Conservation (phyloP, 2,888 invertebrate species). For the Xestia sexstrigata region DNA sequence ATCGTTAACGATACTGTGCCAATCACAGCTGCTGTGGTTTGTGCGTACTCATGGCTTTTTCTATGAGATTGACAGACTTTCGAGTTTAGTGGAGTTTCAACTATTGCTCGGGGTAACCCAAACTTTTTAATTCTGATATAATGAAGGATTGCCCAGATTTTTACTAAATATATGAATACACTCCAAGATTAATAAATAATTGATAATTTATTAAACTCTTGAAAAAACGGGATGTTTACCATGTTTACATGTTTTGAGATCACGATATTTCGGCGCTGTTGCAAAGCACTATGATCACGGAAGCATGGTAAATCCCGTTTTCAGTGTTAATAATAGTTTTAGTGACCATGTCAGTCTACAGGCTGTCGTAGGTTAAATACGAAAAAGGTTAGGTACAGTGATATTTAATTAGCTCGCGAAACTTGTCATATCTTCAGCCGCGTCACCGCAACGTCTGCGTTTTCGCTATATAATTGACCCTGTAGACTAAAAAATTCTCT, state of each 20-base stretch:
- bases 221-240: too few species aligned
- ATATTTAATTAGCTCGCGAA: not conserved
- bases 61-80: conserved; percentile 40
- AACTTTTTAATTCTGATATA: not conserved
- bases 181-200: too few species aligned
- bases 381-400: too few species aligned
- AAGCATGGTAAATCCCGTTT: too few species aligned
- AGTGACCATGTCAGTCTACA: too few species aligned
- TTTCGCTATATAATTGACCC: not conserved
- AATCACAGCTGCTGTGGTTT: conserved; percentile 67
- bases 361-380: too few species aligned
- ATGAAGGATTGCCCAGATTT: not conserved
- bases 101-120: not conserved
- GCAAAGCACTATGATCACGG: too few species aligned
- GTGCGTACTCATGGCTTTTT: conserved; percentile 50
- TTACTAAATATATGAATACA: not conserved
- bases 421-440: not conserved
- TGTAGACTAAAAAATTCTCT: too few species aligned
- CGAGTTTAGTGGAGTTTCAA: conserved; percentile 4
- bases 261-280: too few species aligned
- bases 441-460: not conserved
- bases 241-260: too few species aligned
- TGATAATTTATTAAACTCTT: too few species aligned
- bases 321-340: too few species aligned
- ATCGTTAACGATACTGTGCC: conserved; percentile 74